Base-by-base conservation (phyloP, 2,888 invertebrate genomes). In the Ceraclea dissimilis region DNA sequence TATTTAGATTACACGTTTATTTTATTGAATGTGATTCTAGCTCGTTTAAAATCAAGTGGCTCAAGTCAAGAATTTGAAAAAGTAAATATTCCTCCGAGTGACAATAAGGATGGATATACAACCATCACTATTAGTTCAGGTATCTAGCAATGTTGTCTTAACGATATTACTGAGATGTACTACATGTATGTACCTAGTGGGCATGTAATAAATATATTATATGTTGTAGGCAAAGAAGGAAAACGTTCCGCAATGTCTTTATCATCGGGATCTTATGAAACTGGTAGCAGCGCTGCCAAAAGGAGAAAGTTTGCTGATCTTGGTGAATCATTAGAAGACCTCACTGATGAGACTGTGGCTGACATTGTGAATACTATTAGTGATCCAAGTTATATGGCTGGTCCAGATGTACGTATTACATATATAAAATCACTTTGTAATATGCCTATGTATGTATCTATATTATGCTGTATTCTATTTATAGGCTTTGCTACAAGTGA, bases 361-460 rank as follows among this genome's bases (percentile, higher is more conserved):
- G 86, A 91, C 66, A 88, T 93, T 34, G 83, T 93, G 49, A 86
- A 88, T 48, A 86, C 87, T 17, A 89, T 93, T 60, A 83, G 84
- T 52, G 90, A 93, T 69, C 90, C 90, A 1, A 87, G 87, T 68
- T 86, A 88, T 62, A 88, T 90, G 83, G 85, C 86, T 56, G 90
- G 90, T 2, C 88, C 90, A 1, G 89, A 90, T 69, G 88, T 86
- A 65, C 74, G 78, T 70, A 52, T n/a, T n/a, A 26, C 8, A 18
- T 21, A 6, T 26, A 13, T 17, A 5, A 19, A 26, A 26, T 26
- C 26, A 17, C 10, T 26, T 26, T 26, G 26, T 26, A 26, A 26
- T n/a, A n/a, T n/a, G n/a, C n/a, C n/a, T n/a, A n/a, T n/a, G n/a
- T n/a, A n/a, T n/a, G n/a, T n/a, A n/a, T n/a, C n/a, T n/a, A n/a